A percentile compares a stretch with the other conserved stretches of the same genome.
These are phyloP conservation scores for Tethea ocularis DNA, from an alignment of 2,888 invertebrate genomes.

Conservation along the genomic window DNA sequence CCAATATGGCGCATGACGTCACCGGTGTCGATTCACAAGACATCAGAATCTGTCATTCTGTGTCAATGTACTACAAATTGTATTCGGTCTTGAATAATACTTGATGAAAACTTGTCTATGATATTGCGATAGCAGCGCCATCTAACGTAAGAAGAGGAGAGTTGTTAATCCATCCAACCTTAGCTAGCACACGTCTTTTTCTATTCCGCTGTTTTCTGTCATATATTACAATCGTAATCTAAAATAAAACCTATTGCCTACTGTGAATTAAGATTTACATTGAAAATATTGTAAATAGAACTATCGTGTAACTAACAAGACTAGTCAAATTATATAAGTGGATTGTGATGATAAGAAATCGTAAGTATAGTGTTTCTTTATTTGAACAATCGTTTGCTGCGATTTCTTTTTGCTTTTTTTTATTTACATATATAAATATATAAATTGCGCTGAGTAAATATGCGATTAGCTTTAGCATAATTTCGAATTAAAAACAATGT, in stretches of 20 bases:
- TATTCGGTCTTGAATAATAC: conserved; percentile 53
- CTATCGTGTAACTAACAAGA: conserved; percentile 51
- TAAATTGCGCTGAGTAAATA: neutral
- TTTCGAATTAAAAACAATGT: neutral
- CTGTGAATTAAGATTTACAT: conserved; percentile 45
- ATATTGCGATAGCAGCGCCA: conserved; percentile 49
- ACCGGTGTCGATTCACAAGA: too few species aligned
- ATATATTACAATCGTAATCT: conserved; percentile 63
- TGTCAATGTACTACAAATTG: conserved; percentile 11
- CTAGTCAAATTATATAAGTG: conserved; percentile 38
- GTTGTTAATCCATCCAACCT: conserved; percentile 54
- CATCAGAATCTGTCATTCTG: too few species aligned
- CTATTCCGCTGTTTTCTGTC: conserved; percentile 76
- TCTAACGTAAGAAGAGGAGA: conserved; percentile 54
- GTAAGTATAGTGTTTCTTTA: conserved; percentile 59
- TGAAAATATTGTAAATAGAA: conserved; percentile 49
- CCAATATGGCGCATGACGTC: too few species aligned
- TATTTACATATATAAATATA: too few species aligned
- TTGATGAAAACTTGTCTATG: conserved; percentile 54
- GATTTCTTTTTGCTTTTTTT: conserved; percentile 55
- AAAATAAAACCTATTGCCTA: conserved; percentile 50
- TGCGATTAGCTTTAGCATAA: too few species aligned
- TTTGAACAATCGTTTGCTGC: conserved; percentile 43
- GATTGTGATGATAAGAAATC: conserved; percentile 45
- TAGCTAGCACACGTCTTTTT: conserved; percentile 71